Percentiles rank a stretch among this genome's conserved stretches.
These are phyloP conservation scores for Eretmochelys imbricata DNA, from an alignment of 2,113 vertebrate genomes.

Conservation along the genomic window DNA sequence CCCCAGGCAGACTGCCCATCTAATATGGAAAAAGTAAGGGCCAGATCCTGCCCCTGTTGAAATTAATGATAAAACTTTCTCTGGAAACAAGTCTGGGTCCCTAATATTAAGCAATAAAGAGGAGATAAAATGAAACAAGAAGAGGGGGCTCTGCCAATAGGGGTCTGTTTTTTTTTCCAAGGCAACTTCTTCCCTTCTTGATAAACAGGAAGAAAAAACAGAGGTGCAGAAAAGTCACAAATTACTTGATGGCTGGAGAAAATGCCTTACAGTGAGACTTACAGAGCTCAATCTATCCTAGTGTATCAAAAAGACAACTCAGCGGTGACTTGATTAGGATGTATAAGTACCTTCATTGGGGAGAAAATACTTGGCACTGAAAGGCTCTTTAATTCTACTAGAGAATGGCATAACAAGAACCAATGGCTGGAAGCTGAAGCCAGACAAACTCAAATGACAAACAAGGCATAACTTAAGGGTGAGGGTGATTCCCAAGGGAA, in stretches of 20 bases:
- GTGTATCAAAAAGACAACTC: neutral
- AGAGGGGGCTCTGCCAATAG: neutral
- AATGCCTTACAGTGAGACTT: neutral
- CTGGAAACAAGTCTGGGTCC: neutral
- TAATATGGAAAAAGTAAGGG: neutral
- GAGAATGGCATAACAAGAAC: neutral
- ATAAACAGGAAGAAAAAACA: neutral
- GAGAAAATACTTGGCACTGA: neutral
- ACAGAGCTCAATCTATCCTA: neutral
- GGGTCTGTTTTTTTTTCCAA: neutral
- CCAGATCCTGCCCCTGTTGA: slow-evolving; percentile 17
- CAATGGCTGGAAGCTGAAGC: neutral
- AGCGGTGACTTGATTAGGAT: neutral
- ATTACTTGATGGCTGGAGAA: neutral
- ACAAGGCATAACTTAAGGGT: neutral
- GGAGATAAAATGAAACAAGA: neutral
- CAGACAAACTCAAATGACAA: neutral
- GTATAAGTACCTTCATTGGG: neutral
- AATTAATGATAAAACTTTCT: neutral
- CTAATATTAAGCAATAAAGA: neutral
- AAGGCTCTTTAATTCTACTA: neutral
- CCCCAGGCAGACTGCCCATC: neutral
- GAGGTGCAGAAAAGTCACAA: neutral
- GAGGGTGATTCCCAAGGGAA: neutral
- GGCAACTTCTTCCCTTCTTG: neutral